Evolutionary conservation across 2,113 vertebrate genomes (phyloP).

Genomic region (Nothoprocta perdicaria): DNA sequence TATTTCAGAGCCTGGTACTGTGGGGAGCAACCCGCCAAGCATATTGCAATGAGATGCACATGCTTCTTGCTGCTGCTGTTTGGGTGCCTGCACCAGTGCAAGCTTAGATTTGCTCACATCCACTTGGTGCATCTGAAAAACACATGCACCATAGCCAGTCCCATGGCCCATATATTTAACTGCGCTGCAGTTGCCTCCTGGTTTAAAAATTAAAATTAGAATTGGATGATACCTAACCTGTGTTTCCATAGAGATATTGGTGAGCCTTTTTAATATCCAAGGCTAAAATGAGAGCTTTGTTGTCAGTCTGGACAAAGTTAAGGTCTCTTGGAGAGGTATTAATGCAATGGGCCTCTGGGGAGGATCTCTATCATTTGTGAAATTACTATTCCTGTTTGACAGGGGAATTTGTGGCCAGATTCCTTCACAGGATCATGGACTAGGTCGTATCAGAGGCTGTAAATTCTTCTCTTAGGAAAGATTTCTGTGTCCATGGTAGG

Average conservation of each 20-base stretch:
- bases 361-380: neutral
- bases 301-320: neutral
- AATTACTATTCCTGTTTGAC: neutral
- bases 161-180: neutral
- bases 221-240: neutral
- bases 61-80: neutral
- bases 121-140: neutral
- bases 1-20: neutral
- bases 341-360: neutral
- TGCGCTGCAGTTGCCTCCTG: neutral
- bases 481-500: neutral
- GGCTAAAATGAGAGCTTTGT: neutral
- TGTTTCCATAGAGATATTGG: neutral
- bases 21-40: neutral
- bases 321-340: neutral
- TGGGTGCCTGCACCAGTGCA: neutral
- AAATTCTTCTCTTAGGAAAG: neutral
- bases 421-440: neutral
- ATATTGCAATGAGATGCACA: neutral
- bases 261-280: neutral
- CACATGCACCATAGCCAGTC: rapidly evolving
- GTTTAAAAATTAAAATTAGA: neutral
- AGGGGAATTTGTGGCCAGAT: neutral
- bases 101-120: neutral
- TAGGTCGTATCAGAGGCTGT: neutral